Conservation (phyloP, 2,113 vertebrate genomes). For the Shinisaurus crocodilurus region DNA sequence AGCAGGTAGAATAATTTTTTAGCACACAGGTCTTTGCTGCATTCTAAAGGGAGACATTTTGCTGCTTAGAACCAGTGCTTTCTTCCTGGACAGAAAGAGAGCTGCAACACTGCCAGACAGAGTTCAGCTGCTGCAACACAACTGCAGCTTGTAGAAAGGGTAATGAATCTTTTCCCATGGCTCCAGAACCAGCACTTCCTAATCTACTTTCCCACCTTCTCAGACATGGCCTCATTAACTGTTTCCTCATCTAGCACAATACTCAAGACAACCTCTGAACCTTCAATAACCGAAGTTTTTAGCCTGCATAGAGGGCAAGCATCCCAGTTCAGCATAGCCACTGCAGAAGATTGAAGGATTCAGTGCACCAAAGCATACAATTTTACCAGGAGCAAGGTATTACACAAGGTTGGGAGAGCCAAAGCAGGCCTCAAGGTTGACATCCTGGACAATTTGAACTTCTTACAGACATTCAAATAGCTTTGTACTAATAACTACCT, state of each 20-base stretch:
- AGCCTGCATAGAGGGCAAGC: background rate
- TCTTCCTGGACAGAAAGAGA: slow-evolving; percentile 54
- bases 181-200: slow-evolving; percentile 53
- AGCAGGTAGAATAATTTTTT: background rate
- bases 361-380: background rate
- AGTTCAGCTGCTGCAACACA: slow-evolving; percentile 22
- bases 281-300: background rate
- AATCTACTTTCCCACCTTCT: slow-evolving; percentile 9
- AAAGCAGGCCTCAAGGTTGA: too few species aligned
- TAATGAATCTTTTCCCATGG: background rate
- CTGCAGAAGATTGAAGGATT: background rate
- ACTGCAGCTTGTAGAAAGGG: slow-evolving; percentile 40
- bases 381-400: background rate
- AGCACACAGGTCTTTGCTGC: slow-evolving; percentile 41
- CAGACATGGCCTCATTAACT: slow-evolving; percentile 1
- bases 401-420: background rate
- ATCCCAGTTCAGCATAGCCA: background rate
- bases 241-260: background rate
- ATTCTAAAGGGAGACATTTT: slow-evolving; percentile 65
- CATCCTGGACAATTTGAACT: background rate
- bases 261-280: background rate
- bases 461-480: background rate
- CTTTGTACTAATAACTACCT: background rate
- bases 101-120: slow-evolving; percentile 65
- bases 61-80: slow-evolving; percentile 36